A percentile compares a stretch with the other conserved stretches of the same genome.
phyloP scores from a whole-genome alignment of 2,888 invertebrate genomes.

The Apotomis turbidana region DNA sequence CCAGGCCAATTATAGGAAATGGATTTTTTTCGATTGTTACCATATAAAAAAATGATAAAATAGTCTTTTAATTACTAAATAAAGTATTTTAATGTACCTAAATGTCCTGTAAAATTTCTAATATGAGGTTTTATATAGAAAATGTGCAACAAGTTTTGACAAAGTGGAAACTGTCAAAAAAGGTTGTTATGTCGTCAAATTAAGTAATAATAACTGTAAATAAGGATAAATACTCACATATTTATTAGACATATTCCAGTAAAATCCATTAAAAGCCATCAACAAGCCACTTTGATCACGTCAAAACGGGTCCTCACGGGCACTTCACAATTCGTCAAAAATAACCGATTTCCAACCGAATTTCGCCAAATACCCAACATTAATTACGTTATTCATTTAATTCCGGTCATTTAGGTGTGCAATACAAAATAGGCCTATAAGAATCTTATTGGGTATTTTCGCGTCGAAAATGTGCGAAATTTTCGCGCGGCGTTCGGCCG shows the following conservation, averaged over 20 bases:
- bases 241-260: conserved; percentile 43
- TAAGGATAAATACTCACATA: conserved; percentile 62
- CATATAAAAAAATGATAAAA: neutral
- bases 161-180: conserved; percentile 36
- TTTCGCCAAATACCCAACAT: conserved; percentile 54
- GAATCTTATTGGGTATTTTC: conserved; percentile 75
- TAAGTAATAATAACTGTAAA: conserved; percentile 44
- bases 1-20: neutral
- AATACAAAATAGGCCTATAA: conserved; percentile 78
- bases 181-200: conserved; percentile 30
- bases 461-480: conserved; percentile 66
- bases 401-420: conserved; percentile 48
- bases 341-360: conserved; percentile 51
- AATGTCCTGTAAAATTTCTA: neutral
- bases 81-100: neutral
- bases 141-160: neutral
- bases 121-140: neutral
- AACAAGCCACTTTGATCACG: conserved; percentile 45
- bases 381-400: conserved; percentile 56
- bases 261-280: conserved; percentile 53
- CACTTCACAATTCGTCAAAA: conserved; percentile 62
- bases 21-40: neutral
- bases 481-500: conserved; percentile 64
- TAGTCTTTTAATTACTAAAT: neutral
- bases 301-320: conserved; percentile 50